Base-by-base conservation (phyloP, 2,888 invertebrate species). In the Teinopalpus imperialis region DNA sequence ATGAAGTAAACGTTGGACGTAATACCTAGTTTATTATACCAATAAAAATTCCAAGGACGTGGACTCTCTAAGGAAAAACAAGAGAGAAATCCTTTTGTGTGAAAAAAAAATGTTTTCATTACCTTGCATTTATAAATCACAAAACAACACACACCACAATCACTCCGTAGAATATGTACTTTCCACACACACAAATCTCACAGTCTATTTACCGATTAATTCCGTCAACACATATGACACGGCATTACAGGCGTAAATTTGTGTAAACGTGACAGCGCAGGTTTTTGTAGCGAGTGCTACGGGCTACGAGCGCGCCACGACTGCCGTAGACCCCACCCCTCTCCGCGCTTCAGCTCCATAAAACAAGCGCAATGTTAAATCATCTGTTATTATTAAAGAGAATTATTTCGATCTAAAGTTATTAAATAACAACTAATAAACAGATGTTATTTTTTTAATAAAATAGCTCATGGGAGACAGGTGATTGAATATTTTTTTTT, bases 251-350 rank as follows among this genome's bases (percentile, higher is more conserved):
- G 52, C 30, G 39, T 43, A 23, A 36, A 39, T 46, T 39, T 30
- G 41, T 41, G 34, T 45, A 39, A 34, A 39, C 34, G 49, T 44
- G 29, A 49, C 39, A 37, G 49, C 18, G 50, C 37, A n/a, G 59
- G 53, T 53, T 69, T 62, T 47, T 78, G 82, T 80, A 81, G 81
- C 83, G 81, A 57, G 67, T 64, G 74, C 76, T 74, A 74, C 74
- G 78, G 59, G 66, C 80, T 74, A 80, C 82, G 82, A 71, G 76
- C 69, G 67, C 58, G 69, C 74, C 76, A 72, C 74, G 76, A 87
- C 86, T 87, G 83, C 72, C 81, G 83, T 72, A 74, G 74, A 59
- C 67, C 70, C 66, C 78, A 60, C 75, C 81, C 79, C 81, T 63
- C 74, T 65, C 69, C 60, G 54, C 57, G 53, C 55, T 35, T 56